Conservation (phyloP, 2,888 invertebrate genomes). For the Coronaproctus castanopsis region DNA sequence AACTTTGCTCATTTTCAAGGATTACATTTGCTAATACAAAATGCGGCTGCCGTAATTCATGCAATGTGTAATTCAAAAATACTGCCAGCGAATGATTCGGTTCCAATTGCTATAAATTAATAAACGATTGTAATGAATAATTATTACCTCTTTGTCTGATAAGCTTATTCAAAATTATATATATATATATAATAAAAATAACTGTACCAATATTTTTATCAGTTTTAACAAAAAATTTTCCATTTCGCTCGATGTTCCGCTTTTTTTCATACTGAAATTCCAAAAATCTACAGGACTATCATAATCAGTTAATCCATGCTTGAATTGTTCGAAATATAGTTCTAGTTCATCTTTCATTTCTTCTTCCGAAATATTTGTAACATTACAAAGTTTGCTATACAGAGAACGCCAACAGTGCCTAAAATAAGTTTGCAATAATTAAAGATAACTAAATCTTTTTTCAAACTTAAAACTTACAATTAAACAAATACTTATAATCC, state of each 20-base stretch:
- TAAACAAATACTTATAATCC: no score
- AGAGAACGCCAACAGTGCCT: background rate
- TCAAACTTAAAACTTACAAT: no score
- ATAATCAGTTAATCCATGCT: background rate
- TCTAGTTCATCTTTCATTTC: background rate
- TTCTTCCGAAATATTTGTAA: background rate
- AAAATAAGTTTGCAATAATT: no score
- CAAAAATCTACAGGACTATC: background rate
- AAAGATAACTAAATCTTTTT: no score
- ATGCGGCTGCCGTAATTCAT: background rate
- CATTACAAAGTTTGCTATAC: background rate
- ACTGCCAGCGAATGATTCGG: background rate
- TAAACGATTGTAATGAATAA: background rate
- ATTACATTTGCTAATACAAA: background rate
- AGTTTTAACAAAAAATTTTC: background rate
- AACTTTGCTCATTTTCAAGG: background rate
- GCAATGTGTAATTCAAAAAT: background rate
- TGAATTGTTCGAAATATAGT: background rate
- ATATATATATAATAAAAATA: background rate
- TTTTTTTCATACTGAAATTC: background rate
- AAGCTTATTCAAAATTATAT: background rate
- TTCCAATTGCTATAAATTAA: background rate
- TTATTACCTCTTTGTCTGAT: background rate
- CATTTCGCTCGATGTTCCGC: background rate
- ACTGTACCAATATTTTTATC: background rate